Conservation (phyloP, 1,140 invertebrate genomes). For the Drosophila lini region DNA sequence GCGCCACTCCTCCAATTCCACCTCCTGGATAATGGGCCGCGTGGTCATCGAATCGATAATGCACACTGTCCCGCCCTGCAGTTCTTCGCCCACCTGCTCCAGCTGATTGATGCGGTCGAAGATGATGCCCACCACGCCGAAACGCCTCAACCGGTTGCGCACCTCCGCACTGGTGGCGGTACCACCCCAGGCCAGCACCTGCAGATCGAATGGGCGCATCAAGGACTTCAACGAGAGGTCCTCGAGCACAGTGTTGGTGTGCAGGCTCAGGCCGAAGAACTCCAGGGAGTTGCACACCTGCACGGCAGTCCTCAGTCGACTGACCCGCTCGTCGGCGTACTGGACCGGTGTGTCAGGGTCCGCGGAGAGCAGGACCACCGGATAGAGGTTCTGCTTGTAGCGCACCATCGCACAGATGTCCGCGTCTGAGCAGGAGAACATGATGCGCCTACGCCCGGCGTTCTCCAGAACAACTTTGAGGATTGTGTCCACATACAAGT, state of each 20-base stretch:
- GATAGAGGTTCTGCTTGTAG: slow-evolving; percentile 97
- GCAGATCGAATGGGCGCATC: slow-evolving; percentile 23
- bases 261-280: slow-evolving; percentile 93
- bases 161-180: background rate
- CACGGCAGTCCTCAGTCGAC: slow-evolving; percentile 90
- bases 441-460: slow-evolving; percentile 90
- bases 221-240: slow-evolving; percentile 87
- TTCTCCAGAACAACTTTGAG: slow-evolving; percentile 91
- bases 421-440: slow-evolving; percentile 97
- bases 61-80: slow-evolving; percentile 42
- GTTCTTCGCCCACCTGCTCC: slow-evolving; percentile 40
- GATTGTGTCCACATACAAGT: slow-evolving; percentile 92
- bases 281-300: slow-evolving; percentile 90
- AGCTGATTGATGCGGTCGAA: slow-evolving; percentile 61
- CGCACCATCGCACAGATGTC: slow-evolving; percentile 96
- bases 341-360: slow-evolving; percentile 90
- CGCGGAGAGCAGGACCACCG: slow-evolving; percentile 94
- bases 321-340: slow-evolving; percentile 92
- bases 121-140: slow-evolving; percentile 46
- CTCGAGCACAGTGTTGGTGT: slow-evolving; percentile 93
- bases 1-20: slow-evolving; percentile 30
- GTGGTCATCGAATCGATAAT: slow-evolving; percentile 47
- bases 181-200: slow-evolving; percentile 25
- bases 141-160: slow-evolving; percentile 11
- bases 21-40: slow-evolving; percentile 4